A percentile compares a stretch with the other conserved stretches of the same genome.
Evolutionary conservation across 1,140 invertebrate species (phyloP).

Genomic region (Drosophila pruinosa): DNA sequence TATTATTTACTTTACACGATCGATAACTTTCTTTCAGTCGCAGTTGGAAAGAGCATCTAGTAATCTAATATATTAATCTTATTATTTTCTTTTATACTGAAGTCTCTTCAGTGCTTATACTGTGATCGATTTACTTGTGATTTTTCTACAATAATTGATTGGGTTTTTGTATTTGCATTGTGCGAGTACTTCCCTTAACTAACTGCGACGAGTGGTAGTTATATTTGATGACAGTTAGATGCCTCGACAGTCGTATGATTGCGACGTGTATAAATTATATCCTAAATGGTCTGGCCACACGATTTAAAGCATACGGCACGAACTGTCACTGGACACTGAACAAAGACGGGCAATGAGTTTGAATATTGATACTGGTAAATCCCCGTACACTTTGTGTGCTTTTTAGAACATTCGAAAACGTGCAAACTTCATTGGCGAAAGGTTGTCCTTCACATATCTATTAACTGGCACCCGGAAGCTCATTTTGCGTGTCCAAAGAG

Average conservation of each 20-base stretch:
- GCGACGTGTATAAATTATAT: slow-evolving; percentile 52
- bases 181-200: slow-evolving; percentile 12
- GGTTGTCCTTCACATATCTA: slow-evolving; percentile 46
- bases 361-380: slow-evolving; percentile 69
- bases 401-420: slow-evolving; percentile 18
- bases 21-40: no score
- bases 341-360: neutral
- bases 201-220: no score
- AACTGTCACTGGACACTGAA: slow-evolving; percentile 33
- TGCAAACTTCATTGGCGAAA: slow-evolving; percentile 41
- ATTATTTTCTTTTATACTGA: no score
- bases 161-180: neutral
- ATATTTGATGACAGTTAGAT: slow-evolving; percentile 46
- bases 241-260: neutral
- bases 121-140: no score
- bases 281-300: slow-evolving; percentile 56
- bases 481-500: neutral
- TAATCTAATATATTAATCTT: no score
- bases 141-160: no score
- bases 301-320: slow-evolving; percentile 70
- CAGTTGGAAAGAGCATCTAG: no score
- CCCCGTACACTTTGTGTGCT: slow-evolving; percentile 34
- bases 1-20: no score
- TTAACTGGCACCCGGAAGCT: slow-evolving; percentile 19
- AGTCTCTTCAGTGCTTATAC: no score